Percentiles rank a stretch among this genome's conserved stretches.
phyloP scores from a whole-genome alignment of 2,113 vertebrate species.

The Pangasianodon hypophthalmus region DNA sequence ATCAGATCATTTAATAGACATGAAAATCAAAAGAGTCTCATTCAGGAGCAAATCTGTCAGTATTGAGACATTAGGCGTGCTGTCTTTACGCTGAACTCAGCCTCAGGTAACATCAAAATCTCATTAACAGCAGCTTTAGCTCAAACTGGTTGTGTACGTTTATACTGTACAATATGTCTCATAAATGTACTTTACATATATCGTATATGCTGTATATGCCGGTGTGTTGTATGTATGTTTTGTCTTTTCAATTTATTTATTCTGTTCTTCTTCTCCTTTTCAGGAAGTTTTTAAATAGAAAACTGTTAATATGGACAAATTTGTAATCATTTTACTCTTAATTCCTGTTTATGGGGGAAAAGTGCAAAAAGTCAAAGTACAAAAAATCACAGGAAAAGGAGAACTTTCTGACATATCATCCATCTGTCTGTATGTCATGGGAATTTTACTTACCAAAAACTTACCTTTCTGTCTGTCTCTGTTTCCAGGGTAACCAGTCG shows the following conservation, averaged over 20 bases:
- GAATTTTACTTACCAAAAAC: background rate
- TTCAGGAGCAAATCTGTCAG: background rate
- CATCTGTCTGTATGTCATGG: background rate
- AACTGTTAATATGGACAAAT: background rate
- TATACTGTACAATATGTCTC: background rate
- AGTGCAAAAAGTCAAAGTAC: background rate
- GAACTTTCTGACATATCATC: background rate
- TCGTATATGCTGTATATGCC: background rate
- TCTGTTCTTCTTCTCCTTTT: background rate
- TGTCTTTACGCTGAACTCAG: background rate
- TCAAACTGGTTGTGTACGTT: background rate
- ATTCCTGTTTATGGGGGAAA: background rate
- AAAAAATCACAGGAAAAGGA: background rate
- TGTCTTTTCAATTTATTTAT: background rate
- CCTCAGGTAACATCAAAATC: background rate
- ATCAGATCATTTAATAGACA: too few relatives aligned
- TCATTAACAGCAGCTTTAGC: background rate
- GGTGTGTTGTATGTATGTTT: background rate
- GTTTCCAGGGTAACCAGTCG: constrained; percentile 83
- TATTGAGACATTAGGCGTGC: background rate
- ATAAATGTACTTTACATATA: background rate
- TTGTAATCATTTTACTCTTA: background rate
- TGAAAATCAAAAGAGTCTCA: background rate
- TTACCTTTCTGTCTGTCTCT: background rate
- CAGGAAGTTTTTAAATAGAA: background rate